Evolutionary conservation across 2,888 invertebrate species (phyloP).

Genomic region (Coleophora flavipennella): DNA sequence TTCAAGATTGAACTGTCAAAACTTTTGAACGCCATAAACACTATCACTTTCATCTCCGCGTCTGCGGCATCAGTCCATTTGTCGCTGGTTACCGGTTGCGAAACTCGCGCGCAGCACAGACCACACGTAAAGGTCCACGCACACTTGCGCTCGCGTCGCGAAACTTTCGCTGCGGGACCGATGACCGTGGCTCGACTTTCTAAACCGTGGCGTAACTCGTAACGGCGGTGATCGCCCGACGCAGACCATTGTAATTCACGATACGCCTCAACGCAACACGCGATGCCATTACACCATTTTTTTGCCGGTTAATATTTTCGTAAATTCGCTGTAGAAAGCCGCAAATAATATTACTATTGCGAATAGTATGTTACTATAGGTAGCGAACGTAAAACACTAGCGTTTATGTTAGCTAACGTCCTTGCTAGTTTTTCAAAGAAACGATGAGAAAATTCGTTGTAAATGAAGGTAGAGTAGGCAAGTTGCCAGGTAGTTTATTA

Average conservation of each 20-base stretch:
- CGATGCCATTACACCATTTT: conserved; percentile 55
- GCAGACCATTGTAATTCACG: conserved; percentile 58
- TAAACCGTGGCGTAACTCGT: conserved; percentile 61
- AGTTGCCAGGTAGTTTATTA: conserved; percentile 4
- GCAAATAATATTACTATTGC: no score
- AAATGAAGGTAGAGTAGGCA: conserved; percentile 1
- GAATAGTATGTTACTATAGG: no score
- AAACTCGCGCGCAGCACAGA: conserved; percentile 34
- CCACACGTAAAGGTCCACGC: conserved; percentile 36
- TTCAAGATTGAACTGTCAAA: no score
- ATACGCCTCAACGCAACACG: conserved; percentile 54
- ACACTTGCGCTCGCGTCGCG: conserved; percentile 25
- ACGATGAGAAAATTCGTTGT: neutral
- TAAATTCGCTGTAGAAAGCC: conserved; percentile 58
- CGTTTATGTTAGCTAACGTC: neutral
- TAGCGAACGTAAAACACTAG: no score
- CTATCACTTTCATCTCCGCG: conserved; percentile 46
- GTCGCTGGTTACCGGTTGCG: conserved; percentile 23
- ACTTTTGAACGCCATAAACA: conserved; percentile 3
- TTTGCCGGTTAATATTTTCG: conserved; percentile 38
- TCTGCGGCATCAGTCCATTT: conserved; percentile 20
- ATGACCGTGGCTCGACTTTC: conserved; percentile 69
- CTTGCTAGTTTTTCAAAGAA: conserved; percentile 1
- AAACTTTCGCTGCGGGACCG: conserved; percentile 65
- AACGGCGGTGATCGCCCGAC: conserved; percentile 45